These are phyloP conservation scores for Mythimna impura DNA, from an alignment of 2,888 invertebrate genomes.

Conservation along the genomic window DNA sequence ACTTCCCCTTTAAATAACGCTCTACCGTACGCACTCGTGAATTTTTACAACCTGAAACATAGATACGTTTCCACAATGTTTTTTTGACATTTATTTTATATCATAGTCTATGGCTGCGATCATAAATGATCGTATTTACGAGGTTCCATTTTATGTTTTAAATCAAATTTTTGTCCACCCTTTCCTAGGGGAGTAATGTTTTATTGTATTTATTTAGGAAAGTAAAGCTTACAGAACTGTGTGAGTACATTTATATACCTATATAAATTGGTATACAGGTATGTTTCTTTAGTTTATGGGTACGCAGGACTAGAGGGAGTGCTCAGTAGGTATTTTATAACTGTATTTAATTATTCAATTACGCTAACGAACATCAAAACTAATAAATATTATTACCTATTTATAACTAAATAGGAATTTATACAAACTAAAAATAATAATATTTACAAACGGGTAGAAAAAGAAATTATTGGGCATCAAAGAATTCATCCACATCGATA, in stretches of 20 bases:
- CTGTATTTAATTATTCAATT: too few relatives aligned
- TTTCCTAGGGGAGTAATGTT: slow-evolving; percentile 51
- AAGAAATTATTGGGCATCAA: too few relatives aligned
- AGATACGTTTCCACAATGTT: slow-evolving; percentile 65
- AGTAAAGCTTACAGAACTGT: slow-evolving; percentile 5
- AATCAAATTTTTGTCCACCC: slow-evolving; percentile 63
- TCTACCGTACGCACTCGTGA: slow-evolving; percentile 67
- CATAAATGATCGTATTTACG: slow-evolving; percentile 76
- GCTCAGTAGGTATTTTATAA: neutral
- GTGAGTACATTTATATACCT: slow-evolving; percentile 9
- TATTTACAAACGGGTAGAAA: too few relatives aligned
- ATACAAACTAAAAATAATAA: too few relatives aligned
- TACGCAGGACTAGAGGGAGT: neutral
- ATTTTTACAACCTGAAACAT: slow-evolving; percentile 71
- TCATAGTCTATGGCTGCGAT: slow-evolving; percentile 66
- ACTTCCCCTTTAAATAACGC: slow-evolving; percentile 69
- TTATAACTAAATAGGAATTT: too few relatives aligned
- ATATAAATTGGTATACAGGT: neutral
- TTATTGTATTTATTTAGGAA: slow-evolving; percentile 57
- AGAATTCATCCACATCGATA: too few relatives aligned
- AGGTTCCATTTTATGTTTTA: slow-evolving; percentile 70
- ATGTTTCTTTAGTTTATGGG: slow-evolving; percentile 2
- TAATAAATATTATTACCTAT: too few relatives aligned
- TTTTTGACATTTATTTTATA: slow-evolving; percentile 76
- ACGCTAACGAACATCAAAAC: too few relatives aligned